Evolutionary conservation across 2,888 invertebrate genomes (phyloP).

Genomic region (Tetragnatha montana): DNA sequence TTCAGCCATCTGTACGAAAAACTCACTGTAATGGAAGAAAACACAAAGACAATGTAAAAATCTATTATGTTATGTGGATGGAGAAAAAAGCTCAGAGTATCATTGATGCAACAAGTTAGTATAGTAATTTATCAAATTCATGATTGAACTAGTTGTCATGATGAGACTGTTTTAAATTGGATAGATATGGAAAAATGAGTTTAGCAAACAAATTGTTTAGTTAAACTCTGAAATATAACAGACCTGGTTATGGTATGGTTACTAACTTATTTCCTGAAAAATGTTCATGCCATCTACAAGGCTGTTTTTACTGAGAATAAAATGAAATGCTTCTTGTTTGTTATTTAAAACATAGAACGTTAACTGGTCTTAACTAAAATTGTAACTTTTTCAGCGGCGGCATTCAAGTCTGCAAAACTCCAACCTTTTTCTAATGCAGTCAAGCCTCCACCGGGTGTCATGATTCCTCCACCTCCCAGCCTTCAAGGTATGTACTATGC

Average conservation of each 20-base stretch:
- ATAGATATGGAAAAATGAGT: no score
- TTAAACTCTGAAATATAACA: no score
- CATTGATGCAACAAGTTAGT: constrained; percentile 91
- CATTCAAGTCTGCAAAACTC: constrained; percentile 97
- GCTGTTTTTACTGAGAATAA: no score
- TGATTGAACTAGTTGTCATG: no score
- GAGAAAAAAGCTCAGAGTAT: constrained; percentile 99
- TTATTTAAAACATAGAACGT: no score
- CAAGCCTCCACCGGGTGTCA: constrained; percentile 79
- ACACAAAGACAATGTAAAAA: constrained; percentile 99
- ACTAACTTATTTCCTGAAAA: no score
- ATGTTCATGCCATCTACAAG: no score
- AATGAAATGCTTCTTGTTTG: no score
- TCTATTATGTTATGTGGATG: constrained; percentile 99
- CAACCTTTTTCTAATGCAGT: constrained; percentile 79
- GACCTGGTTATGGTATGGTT: no score
- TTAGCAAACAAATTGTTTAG: no score
- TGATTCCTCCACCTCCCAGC: constrained; percentile 85
- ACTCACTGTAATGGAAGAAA: constrained; percentile 99
- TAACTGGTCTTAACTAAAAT: no score
- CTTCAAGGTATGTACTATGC: constrained; percentile 73
- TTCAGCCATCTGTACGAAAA: constrained; percentile 94
- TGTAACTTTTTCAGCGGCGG: constrained; percentile 82
- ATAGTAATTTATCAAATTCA: neutral
- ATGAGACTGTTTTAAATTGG: no score